Percentiles rank a stretch among this genome's conserved stretches.
Conservation (phyloP, 2,113 vertebrate genomes). For the Chaetura pelagica region DNA sequence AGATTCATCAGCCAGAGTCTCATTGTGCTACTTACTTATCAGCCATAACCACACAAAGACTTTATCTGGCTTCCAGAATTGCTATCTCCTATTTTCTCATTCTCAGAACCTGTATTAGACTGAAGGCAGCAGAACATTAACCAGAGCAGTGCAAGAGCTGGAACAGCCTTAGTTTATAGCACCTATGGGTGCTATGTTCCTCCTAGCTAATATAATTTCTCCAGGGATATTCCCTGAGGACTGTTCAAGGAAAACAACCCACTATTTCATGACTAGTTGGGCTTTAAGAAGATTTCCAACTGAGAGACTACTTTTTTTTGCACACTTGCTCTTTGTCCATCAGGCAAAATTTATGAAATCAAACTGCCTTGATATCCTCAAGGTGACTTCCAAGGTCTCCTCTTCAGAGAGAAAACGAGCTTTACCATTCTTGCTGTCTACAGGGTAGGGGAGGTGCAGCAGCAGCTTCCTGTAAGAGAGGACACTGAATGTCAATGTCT, state of each 20-base stretch:
- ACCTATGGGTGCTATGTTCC: background rate
- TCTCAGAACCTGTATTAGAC: background rate
- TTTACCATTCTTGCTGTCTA: slow-evolving; percentile 81
- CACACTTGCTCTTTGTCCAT: slow-evolving; percentile 14
- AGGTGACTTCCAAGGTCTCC: slow-evolving; percentile 85
- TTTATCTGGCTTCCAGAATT: background rate
- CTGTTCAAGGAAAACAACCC: background rate
- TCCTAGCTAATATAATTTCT: background rate
- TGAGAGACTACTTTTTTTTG: background rate
- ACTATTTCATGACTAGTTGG: background rate
- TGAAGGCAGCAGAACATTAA: background rate
- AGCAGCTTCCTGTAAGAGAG: slow-evolving; percentile 85
- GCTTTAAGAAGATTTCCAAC: background rate
- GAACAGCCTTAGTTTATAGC: background rate
- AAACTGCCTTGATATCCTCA: slow-evolving; percentile 81
- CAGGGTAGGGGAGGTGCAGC: slow-evolving; percentile 86
- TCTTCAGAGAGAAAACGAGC: slow-evolving; percentile 83
- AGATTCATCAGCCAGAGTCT: background rate
- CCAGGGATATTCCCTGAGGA: background rate
- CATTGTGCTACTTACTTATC: background rate
- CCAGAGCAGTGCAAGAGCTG: background rate
- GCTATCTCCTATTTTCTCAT: background rate
- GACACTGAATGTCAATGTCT: background rate
- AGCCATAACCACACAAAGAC: background rate
- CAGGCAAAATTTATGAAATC: slow-evolving; percentile 82